Percentiles rank a stretch among this genome's conserved stretches.
Evolutionary conservation across 2,113 vertebrate genomes (phyloP).

Genomic region (Willisornis vidua): DNA sequence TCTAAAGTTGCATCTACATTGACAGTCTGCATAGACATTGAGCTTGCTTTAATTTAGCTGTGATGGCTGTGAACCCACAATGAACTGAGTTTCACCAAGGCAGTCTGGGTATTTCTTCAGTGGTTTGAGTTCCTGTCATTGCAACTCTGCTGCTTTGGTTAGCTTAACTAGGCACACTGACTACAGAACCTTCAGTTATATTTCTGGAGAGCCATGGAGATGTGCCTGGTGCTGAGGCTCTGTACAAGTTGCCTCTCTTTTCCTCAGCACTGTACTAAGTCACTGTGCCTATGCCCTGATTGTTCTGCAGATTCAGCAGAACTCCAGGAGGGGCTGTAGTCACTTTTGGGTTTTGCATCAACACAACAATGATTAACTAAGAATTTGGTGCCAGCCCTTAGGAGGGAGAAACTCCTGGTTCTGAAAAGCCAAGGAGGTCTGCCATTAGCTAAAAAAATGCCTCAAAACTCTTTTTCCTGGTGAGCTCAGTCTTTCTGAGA

Average conservation of each 20-base stretch:
- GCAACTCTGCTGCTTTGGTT: not conserved
- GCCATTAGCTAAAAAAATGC: not conserved
- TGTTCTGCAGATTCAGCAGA: not conserved
- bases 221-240: not conserved
- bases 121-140: not conserved
- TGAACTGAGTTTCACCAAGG: not conserved
- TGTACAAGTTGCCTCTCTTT: not conserved
- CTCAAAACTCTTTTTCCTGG: not conserved
- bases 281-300: not conserved
- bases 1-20: not conserved
- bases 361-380: not conserved
- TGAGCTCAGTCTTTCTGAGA: not conserved
- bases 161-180: not conserved
- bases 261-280: not conserved
- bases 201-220: not conserved
- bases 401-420: not conserved
- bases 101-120: not conserved
- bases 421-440: not conserved
- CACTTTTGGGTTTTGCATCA: not conserved
- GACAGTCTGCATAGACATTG: not conserved
- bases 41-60: not conserved
- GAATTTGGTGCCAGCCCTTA: not conserved
- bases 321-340: not conserved
- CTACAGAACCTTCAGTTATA: not conserved
- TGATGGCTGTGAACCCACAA: rapidly evolving